Percentiles rank a stretch among this genome's conserved stretches.
Evolutionary conservation across 2,888 invertebrate species (phyloP).

Genomic region (Baronia brevicornis): DNA sequence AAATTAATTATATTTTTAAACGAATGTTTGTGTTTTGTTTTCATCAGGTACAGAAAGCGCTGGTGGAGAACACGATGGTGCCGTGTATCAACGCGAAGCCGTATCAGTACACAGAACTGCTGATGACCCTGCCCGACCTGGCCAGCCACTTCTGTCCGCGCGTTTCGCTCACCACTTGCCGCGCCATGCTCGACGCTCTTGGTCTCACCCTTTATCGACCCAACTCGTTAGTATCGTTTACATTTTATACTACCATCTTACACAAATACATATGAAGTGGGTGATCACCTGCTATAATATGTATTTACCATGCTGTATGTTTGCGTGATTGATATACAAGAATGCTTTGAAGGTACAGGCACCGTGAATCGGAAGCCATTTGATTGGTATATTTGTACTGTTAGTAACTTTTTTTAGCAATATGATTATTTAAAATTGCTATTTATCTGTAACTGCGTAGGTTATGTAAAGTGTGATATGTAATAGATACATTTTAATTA

Average conservation of each 20-base stretch:
- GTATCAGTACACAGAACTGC: slow-evolving; percentile 85
- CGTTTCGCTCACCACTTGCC: slow-evolving; percentile 82
- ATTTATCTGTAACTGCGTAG: too few relatives aligned
- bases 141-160: slow-evolving; percentile 87
- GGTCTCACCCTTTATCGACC: slow-evolving; percentile 87
- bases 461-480: too few relatives aligned
- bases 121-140: slow-evolving; percentile 89
- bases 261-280: too few relatives aligned
- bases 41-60: slow-evolving; percentile 82
- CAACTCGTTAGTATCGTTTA: slow-evolving; percentile 81
- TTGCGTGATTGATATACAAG: too few relatives aligned
- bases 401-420: too few relatives aligned
- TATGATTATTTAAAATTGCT: too few relatives aligned
- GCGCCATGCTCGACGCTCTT: slow-evolving; percentile 87
- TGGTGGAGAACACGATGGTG: slow-evolving; percentile 87
- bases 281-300: too few relatives aligned
- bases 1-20: neutral
- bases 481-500: too few relatives aligned
- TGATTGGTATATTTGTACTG: too few relatives aligned
- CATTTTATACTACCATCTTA: neutral
- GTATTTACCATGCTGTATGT: too few relatives aligned
- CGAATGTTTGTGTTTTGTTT: slow-evolving; percentile 16
- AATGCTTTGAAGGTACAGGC: too few relatives aligned
- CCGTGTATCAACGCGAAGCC: slow-evolving; percentile 92
- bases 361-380: too few relatives aligned